Percentiles rank a stretch among this genome's conserved stretches.
phyloP scores from a whole-genome alignment of 2,113 vertebrate genomes.

The Prolemur simus region DNA sequence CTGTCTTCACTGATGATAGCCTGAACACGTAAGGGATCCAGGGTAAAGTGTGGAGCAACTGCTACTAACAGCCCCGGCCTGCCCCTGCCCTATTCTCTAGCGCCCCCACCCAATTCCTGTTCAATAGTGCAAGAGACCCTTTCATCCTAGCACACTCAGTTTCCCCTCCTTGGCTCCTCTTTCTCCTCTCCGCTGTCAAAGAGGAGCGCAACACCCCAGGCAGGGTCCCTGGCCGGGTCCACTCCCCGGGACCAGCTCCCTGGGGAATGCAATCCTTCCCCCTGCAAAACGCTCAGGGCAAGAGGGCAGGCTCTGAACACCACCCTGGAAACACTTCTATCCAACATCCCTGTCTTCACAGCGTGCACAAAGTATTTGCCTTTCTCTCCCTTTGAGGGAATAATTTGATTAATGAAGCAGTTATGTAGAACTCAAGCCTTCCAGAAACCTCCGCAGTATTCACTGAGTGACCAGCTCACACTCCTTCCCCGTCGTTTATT shows the following conservation, averaged over 20 bases:
- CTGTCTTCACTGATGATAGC: neutral
- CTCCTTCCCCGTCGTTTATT: neutral
- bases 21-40: neutral
- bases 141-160: neutral
- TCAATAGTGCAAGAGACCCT: neutral
- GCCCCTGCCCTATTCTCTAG: neutral
- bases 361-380: neutral
- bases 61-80: neutral
- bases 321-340: neutral
- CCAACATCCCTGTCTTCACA: neutral
- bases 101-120: neutral
- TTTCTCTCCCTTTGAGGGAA: neutral
- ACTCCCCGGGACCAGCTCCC: no score
- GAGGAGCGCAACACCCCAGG: neutral
- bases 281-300: neutral
- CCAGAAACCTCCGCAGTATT: neutral
- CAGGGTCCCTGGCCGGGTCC: neutral
- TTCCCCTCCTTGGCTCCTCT: neutral
- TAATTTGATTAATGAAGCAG: neutral
- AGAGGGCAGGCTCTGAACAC: neutral
- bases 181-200: neutral
- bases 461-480: neutral
- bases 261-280: neutral
- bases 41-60: neutral
- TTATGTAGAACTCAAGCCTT: neutral